Evolutionary conservation across 2,888 invertebrate genomes (phyloP).

Genomic region (Hipparchia sbordonii): DNA sequence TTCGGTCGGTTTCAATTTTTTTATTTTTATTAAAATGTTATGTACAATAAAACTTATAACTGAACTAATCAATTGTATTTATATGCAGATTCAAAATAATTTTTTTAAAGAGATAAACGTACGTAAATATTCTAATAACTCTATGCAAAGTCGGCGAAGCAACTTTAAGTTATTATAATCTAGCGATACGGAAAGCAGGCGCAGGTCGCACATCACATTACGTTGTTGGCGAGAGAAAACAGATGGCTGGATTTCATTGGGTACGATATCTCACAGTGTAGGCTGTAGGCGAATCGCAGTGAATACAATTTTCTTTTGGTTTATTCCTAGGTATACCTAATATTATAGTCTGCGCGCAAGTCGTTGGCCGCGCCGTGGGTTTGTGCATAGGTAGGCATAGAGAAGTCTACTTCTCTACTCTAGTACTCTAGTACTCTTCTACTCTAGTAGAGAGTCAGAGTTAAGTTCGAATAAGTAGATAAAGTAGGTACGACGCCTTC

Average conservation of each 20-base stretch:
- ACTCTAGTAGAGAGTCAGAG: no score
- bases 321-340: not conserved
- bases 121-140: not conserved
- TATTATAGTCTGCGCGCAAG: not conserved
- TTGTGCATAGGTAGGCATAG: no score
- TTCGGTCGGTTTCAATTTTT: no score
- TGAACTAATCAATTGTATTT: no score
- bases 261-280: conserved; percentile 69
- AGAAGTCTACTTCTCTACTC: no score
- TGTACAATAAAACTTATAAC: no score
- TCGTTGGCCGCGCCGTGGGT: no score
- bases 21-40: no score
- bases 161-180: conserved; percentile 41
- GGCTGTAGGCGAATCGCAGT: conserved; percentile 64
- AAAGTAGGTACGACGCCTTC: no score
- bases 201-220: conserved; percentile 65
- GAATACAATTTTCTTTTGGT: conserved; percentile 20
- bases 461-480: no score
- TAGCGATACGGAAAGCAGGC: conserved; percentile 59
- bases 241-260: conserved; percentile 74
- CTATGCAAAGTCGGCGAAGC: conserved; percentile 18
- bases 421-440: no score
- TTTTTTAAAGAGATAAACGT: not conserved
- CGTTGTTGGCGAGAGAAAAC: conserved; percentile 69
- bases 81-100: not conserved